Conservation (phyloP, 30 jellyfish, hydroid and myxozoan species). For the Morbakka virulenta region DNA sequence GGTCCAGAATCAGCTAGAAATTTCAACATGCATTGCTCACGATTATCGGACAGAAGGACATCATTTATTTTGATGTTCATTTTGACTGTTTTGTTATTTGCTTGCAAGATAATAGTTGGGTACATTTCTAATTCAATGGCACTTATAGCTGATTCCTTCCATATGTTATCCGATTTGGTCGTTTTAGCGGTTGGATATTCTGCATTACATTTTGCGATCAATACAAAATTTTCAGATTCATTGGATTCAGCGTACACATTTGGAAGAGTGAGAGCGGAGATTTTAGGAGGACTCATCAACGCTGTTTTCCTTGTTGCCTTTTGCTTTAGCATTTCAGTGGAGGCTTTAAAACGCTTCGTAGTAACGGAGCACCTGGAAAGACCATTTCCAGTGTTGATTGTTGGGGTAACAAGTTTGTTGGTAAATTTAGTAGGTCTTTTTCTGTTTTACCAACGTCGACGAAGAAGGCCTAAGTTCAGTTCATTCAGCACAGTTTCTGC, state of each 20-base stretch:
- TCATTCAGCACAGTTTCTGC: no score
- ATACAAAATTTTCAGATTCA: no score
- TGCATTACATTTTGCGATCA: slow-evolving; percentile 60
- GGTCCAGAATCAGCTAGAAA: no score
- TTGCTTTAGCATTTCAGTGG: slow-evolving; percentile 68
- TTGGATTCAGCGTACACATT: slow-evolving; percentile 58
- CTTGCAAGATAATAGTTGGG: slow-evolving; percentile 67
- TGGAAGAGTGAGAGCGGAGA: slow-evolving; percentile 89
- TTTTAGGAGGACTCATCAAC: slow-evolving; percentile 80
- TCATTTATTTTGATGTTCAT: slow-evolving; percentile 66
- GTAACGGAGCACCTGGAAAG: slow-evolving; percentile 52
- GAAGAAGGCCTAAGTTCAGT: no score
- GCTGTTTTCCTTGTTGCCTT: slow-evolving; percentile 79
- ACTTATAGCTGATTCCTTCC: slow-evolving; percentile 83
- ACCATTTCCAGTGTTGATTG: slow-evolving; percentile 72
- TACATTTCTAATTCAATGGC: slow-evolving; percentile 74
- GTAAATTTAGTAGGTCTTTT: slow-evolving; percentile 61
- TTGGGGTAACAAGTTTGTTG: slow-evolving; percentile 60
- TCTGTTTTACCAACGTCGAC: no score
- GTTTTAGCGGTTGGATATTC: slow-evolving; percentile 68
- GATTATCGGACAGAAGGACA: no score
- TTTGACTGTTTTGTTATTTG: slow-evolving; percentile 54
- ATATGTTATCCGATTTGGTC: slow-evolving; percentile 71
- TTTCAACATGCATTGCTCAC: no score
- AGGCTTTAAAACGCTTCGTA: slow-evolving; percentile 62